Evolutionary conservation across 2,888 invertebrate genomes (phyloP), one percentile per base, ranked within the genome.

Genomic region (Torymus aiolomorphi): DNA sequence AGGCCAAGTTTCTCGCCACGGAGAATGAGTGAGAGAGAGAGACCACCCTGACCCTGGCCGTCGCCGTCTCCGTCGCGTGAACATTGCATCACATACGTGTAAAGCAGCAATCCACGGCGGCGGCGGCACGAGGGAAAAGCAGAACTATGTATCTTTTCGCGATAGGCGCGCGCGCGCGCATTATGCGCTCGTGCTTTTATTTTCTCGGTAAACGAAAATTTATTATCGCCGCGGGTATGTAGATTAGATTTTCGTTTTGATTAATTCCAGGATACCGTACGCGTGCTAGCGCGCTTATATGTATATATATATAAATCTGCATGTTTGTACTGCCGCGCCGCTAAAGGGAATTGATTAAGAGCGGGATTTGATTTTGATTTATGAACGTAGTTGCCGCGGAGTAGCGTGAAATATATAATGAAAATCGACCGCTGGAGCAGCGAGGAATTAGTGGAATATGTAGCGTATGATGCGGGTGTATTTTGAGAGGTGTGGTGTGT

Each of bases 31-130:
- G 66, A 16, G 56, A 69, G 20, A 16, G 24, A 51, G 56, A 72
- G 76, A 67, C 57, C 62, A 80, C 72, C 66, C 76, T 72, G 76
- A 79, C 75, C 75, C 75, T 79, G 79, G 54, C 79, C 70, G 59
- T 75, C 62, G 49, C 20, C 56, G 51, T 42, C 51, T 42, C 14
- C 54, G 67, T 24, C 56, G 66, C 31, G 14, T 12, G 18, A 2
- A 20, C 56, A 59, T 76, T 76, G 75, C 67, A 76, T 78, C 74
- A 65, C 31, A 51, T 42, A 42, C 31, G 63, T 51, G 10, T 59
- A 75, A 75, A 57, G 31, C 51, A 42, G 5, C 51, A 20, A 66
- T 51, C 51, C 13, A 14, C 31, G 8, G 42, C 20, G 8, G 42
- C 62, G 4, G 54, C 18, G 5, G 24, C 57, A 31, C 56, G 69